Conservation (phyloP, 2,888 invertebrate species). For the Phaonia tiefii region DNA sequence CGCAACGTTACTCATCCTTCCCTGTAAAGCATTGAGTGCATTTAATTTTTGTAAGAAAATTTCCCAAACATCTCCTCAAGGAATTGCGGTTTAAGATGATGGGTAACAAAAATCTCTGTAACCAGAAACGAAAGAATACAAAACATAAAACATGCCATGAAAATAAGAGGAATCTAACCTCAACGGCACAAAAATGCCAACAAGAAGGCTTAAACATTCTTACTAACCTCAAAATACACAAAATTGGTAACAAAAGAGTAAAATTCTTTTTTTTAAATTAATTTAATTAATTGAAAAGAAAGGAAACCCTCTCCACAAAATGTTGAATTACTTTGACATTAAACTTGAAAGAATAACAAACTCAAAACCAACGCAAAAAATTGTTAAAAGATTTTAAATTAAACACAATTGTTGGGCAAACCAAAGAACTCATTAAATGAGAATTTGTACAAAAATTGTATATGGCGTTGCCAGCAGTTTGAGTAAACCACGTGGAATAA, state of each 20-base stretch:
- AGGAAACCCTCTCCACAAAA: too few species aligned
- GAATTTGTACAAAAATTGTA: too few species aligned
- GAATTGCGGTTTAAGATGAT: constrained; percentile 63
- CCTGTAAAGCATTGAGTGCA: constrained; percentile 50
- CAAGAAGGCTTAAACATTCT: constrained; percentile 50
- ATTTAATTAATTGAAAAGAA: constrained; percentile 58
- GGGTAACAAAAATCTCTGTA: constrained; percentile 35
- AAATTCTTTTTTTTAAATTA: constrained; percentile 59
- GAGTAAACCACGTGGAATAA: too few species aligned
- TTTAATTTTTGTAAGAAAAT: constrained; percentile 56
- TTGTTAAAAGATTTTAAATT: constrained; percentile 25
- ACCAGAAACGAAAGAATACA: constrained; percentile 25
- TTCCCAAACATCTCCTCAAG: constrained; percentile 66
- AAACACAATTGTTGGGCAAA: constrained; percentile 17
- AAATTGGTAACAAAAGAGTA: background rate
- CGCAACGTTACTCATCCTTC: constrained; percentile 14
- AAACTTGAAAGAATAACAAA: constrained; percentile 46
- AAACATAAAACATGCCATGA: constrained; percentile 60
- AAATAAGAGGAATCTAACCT: constrained; percentile 64
- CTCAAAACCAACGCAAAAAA: constrained; percentile 22
- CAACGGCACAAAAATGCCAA: constrained; percentile 44
- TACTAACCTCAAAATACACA: constrained; percentile 25
- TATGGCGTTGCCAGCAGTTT: too few species aligned
- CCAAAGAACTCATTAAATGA: too few species aligned
- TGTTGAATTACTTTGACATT: constrained; percentile 42